Evolutionary conservation across 2,797 vertebrate species (phyloP).

Genomic region (Heterohyrax brucei): DNA sequence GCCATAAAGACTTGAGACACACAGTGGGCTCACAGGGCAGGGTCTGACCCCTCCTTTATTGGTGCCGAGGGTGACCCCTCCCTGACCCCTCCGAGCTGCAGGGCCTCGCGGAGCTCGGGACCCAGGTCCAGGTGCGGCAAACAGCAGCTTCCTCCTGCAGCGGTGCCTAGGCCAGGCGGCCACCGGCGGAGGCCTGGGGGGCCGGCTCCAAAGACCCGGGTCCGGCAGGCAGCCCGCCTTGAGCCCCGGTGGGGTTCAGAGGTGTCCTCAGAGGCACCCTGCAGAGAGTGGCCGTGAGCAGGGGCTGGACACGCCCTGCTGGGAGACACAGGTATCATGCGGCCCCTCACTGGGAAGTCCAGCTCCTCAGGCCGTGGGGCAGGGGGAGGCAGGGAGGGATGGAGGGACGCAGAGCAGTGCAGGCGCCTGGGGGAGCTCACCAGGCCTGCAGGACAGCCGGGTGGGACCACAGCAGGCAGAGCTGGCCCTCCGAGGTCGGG

Average conservation of each 20-base stretch:
- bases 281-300: background rate
- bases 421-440: constrained; percentile 45
- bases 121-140: fast-evolving
- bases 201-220: background rate
- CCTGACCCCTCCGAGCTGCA: no score
- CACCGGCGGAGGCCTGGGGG: no score
- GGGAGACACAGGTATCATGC: background rate
- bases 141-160: background rate
- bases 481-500: background rate
- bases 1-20: background rate
- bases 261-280: constrained; percentile 1
- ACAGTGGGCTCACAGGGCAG: background rate
- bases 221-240: background rate
- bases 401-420: background rate
- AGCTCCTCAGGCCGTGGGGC: background rate
- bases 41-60: constrained; percentile 79
- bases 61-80: background rate
- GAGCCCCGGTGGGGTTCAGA: background rate
- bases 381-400: background rate
- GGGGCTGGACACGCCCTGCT: background rate
- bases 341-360: fast-evolving
- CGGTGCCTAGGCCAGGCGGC: background rate
- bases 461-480: constrained; percentile 49
- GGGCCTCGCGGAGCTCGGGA: background rate
- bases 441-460: background rate